Evolutionary conservation across 2,888 invertebrate species (phyloP).

Genomic region (Scaptomyza caliginosa): DNA sequence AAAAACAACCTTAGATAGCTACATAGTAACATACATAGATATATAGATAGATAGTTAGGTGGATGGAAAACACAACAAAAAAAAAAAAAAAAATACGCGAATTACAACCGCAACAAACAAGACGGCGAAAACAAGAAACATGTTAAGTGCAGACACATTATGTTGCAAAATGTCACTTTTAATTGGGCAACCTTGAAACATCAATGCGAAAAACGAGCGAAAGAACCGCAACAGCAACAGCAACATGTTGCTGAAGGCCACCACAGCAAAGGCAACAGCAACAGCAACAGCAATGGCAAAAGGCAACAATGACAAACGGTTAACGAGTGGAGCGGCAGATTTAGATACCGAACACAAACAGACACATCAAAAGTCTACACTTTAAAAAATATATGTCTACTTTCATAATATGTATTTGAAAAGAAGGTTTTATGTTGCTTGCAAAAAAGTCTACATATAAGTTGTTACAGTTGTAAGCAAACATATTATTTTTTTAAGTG

Average conservation of each 20-base stretch:
- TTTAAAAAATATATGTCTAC: not conserved
- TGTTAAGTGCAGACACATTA: constrained; percentile 78
- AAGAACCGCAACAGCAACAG: constrained; percentile 52
- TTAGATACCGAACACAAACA: constrained; percentile 58
- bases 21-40: constrained; percentile 5
- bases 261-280: constrained; percentile 26
- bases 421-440: no score
- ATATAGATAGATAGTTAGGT: constrained; percentile 17
- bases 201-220: constrained; percentile 72
- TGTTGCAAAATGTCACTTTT: constrained; percentile 82
- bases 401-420: no score
- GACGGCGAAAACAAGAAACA: constrained; percentile 69
- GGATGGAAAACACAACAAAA: no score
- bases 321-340: constrained; percentile 68
- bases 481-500: not conserved
- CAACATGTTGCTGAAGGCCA: constrained; percentile 71
- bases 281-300: constrained; percentile 17
- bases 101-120: constrained; percentile 48
- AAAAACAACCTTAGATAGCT: constrained; percentile 40
- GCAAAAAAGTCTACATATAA: no score
- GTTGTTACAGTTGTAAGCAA: no score
- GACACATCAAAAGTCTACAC: constrained; percentile 61
- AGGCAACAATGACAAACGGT: constrained; percentile 71
- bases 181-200: constrained; percentile 82
- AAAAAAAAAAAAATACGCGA: constrained; percentile 27